These are phyloP conservation scores for Tetranychus cinnabarinus DNA, from an alignment of 1,140 invertebrate genomes.

Conservation along the genomic window DNA sequence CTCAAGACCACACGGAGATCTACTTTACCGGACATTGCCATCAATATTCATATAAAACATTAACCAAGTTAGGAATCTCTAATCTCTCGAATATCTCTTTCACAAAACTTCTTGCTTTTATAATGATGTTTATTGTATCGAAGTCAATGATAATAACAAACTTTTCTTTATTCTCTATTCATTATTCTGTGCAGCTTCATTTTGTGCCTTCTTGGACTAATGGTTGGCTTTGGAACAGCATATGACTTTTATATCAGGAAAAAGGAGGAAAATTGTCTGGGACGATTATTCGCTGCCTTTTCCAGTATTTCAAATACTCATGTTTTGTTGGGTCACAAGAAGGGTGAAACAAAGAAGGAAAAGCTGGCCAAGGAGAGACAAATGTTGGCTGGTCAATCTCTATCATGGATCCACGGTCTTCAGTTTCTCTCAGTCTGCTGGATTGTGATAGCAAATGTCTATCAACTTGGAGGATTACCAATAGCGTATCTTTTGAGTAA, in stretches of 20 bases:
- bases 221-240: neutral
- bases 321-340: neutral
- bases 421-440: constrained; percentile 3
- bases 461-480: constrained; percentile 3
- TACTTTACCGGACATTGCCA: too few species aligned
- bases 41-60: too few species aligned
- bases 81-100: too few species aligned
- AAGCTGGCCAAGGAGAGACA: neutral
- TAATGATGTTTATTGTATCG: neutral
- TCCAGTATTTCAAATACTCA: neutral
- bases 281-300: neutral
- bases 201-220: neutral
- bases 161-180: neutral
- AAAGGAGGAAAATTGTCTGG: neutral
- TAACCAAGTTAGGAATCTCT: too few species aligned
- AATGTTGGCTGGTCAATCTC: neutral
- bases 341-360: neutral
- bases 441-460: constrained; percentile 4
- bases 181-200: neutral
- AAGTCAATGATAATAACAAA: neutral
- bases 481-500: constrained; percentile 1
- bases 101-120: too few species aligned
- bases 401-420: constrained; percentile 1
- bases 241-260: neutral
- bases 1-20: too few species aligned